phyloP scores from a whole-genome alignment of 1,140 invertebrate genomes.

The Anoplolepis gracilipes region DNA sequence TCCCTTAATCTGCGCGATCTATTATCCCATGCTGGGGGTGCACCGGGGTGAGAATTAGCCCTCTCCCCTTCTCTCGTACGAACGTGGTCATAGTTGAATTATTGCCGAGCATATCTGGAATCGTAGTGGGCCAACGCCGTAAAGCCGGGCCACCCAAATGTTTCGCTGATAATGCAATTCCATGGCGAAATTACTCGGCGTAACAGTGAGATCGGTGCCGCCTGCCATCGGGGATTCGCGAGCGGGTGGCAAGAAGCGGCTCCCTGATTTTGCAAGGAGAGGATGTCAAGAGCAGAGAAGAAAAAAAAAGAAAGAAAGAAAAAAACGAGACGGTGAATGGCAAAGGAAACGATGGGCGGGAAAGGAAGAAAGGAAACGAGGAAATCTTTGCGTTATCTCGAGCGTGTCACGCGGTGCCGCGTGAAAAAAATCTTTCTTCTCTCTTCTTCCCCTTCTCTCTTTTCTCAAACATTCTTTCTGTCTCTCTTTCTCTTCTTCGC shows the following conservation, averaged over 20 bases:
- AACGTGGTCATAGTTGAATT: conserved; percentile 67
- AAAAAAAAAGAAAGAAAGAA: background rate
- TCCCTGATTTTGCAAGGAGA: conserved; percentile 5
- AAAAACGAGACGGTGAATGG: background rate
- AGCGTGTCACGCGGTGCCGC: conserved; percentile 63
- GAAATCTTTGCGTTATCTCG: conserved; percentile 63
- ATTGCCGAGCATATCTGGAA: conserved; percentile 65
- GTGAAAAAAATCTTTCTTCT: conserved; percentile 27
- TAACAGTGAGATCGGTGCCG: conserved; percentile 37
- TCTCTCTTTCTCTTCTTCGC: background rate
- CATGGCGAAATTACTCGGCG: conserved; percentile 64
- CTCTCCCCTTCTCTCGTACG: conserved; percentile 43
- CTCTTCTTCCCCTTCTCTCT: background rate
- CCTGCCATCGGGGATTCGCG: background rate
- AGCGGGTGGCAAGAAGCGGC: background rate
- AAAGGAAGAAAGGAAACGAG: conserved; percentile 19
- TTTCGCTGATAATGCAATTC: conserved; percentile 76
- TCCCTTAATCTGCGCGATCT: conserved; percentile 76
- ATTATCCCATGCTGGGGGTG: conserved; percentile 68
- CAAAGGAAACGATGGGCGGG: background rate
- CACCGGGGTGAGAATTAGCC: conserved; percentile 72
- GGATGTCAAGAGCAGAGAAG: background rate
- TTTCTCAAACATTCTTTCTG: background rate
- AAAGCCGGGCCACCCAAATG: conserved; percentile 61
- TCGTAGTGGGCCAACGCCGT: background rate